Evolutionary conservation across 2,797 vertebrate species (phyloP).

Genomic region (Lacerta bilineata): DNA sequence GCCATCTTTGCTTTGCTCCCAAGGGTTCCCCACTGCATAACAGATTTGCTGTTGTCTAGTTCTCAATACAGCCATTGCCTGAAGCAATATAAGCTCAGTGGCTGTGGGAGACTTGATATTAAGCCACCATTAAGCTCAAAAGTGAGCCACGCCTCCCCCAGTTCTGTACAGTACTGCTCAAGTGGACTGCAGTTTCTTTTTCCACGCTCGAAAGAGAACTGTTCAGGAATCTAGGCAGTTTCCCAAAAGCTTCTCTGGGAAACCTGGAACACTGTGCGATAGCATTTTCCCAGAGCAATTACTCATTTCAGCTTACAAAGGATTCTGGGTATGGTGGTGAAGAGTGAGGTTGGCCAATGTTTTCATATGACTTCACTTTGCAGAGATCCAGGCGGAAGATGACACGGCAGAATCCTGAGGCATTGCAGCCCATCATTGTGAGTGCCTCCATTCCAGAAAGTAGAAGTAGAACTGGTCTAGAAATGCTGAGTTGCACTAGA

Average conservation of each 20-base stretch:
- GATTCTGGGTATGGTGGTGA: constrained; percentile 82
- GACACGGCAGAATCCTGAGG: constrained; percentile 80
- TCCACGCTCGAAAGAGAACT: constrained; percentile 35
- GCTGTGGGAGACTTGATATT: too few relatives aligned
- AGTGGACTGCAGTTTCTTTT: constrained; percentile 48
- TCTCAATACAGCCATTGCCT: too few relatives aligned
- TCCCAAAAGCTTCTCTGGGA: constrained; percentile 71
- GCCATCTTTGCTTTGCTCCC: too few relatives aligned
- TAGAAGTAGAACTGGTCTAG: constrained; percentile 59
- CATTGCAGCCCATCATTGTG: constrained; percentile 72
- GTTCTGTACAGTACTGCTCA: constrained; percentile 50
- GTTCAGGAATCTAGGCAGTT: constrained; percentile 45
- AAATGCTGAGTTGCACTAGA: constrained; percentile 62
- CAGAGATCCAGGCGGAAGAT: constrained; percentile 77
- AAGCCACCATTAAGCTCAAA: too few relatives aligned
- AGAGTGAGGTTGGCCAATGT: constrained; percentile 80
- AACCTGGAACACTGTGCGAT: constrained; percentile 72
- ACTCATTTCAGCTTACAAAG: constrained; percentile 84
- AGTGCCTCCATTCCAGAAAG: constrained; percentile 62
- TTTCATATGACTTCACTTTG: constrained; percentile 83
- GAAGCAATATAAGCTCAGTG: too few relatives aligned
- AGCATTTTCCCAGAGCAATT: constrained; percentile 80
- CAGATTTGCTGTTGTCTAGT: too few relatives aligned
- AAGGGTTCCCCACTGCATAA: too few relatives aligned
- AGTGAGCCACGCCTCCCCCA: not conserved